Base-by-base conservation (phyloP, 2,113 vertebrate species). In the Gasterosteus nipponicus region DNA sequence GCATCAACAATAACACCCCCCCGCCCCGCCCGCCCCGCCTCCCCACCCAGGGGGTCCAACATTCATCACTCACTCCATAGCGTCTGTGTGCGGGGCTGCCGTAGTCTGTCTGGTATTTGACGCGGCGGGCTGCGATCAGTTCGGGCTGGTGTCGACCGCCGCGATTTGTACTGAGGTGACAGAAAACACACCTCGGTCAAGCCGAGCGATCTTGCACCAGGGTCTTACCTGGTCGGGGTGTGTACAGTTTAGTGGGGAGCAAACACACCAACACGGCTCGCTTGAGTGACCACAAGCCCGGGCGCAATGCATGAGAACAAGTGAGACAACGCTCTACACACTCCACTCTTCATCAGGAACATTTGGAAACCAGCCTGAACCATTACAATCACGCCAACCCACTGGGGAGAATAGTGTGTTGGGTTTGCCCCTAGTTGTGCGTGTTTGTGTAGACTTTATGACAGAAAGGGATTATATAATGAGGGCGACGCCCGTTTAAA, bases 41-140 rank as follows among this genome's bases (percentile, higher is more conserved):
- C 49, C 14, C 35, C 46, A 69, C 76, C 69, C 63, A 67, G 72
- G 62, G 56, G 61, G 26, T 80, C 78, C 59, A 80, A 85, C 82
- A 86, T 81, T 89, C 89, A 90, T 87, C 84, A 95, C 94, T 95
- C 93, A 95, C 94, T 95, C 94, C 94, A 95, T 95, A 80, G 85
- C 79, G 91, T 90, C 85, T 89, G 92, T 91, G 89, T 89, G 88
- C 76, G 70, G 91, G 88, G 87, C 42, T 80, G 86, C 39, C 78
- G 91, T 84, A 87, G 92, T 93, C 93, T 88, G 90, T 86, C 82
- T 86, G 91, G 78, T 38, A 77, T 92, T 66, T 89, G 87, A 91
- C 87, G 81, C 91, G 89, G 92, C 73, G 81, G 82, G 47, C 78
- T 86, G 83, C 85, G 81, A 63, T 87, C 87, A 84, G 88, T 86